Evolutionary conservation across 2,888 invertebrate genomes (phyloP).

Genomic region (Drosophila kokeensis): DNA sequence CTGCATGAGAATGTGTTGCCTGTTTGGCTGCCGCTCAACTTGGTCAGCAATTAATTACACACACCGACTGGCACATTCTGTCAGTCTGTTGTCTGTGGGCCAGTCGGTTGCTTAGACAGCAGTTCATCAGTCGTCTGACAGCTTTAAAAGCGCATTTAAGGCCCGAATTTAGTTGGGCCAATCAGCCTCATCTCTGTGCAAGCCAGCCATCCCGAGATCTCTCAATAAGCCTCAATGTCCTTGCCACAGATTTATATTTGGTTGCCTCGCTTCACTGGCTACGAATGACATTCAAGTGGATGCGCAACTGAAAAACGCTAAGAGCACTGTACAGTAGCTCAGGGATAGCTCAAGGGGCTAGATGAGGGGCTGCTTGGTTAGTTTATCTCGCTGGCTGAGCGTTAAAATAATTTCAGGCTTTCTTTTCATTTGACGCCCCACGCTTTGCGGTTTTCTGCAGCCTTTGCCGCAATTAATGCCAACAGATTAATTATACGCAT

Average conservation of each 20-base stretch:
- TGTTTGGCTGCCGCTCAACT: slow-evolving; percentile 60
- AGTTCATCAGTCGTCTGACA: slow-evolving; percentile 47
- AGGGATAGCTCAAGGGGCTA: slow-evolving; percentile 1
- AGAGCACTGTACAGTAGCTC: slow-evolving; percentile 2
- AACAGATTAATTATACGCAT: slow-evolving; percentile 80
- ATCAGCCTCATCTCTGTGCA: slow-evolving; percentile 23
- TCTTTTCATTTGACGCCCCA: slow-evolving; percentile 32
- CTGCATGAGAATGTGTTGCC: slow-evolving; percentile 33
- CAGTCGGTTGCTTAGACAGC: slow-evolving; percentile 20
- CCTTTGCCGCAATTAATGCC: slow-evolving; percentile 78
- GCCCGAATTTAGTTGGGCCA: slow-evolving; percentile 59
- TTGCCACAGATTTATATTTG: slow-evolving; percentile 67
- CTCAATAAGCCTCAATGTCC: slow-evolving; percentile 51
- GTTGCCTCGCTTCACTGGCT: slow-evolving; percentile 62
- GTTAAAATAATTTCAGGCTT: slow-evolving; percentile 69
- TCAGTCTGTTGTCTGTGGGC: not conserved
- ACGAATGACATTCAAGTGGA: slow-evolving; percentile 61
- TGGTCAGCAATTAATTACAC: slow-evolving; percentile 77
- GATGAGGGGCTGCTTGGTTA: slow-evolving; percentile 24
- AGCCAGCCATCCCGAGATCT: slow-evolving; percentile 34
- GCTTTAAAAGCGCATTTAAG: slow-evolving; percentile 64
- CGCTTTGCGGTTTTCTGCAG: slow-evolving; percentile 42
- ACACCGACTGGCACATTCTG: slow-evolving; percentile 31
- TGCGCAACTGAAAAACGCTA: slow-evolving; percentile 18
- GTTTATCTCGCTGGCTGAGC: slow-evolving; percentile 69